Evolutionary conservation across 2,888 invertebrate genomes (phyloP).

Genomic region (Andrena dorsata): DNA sequence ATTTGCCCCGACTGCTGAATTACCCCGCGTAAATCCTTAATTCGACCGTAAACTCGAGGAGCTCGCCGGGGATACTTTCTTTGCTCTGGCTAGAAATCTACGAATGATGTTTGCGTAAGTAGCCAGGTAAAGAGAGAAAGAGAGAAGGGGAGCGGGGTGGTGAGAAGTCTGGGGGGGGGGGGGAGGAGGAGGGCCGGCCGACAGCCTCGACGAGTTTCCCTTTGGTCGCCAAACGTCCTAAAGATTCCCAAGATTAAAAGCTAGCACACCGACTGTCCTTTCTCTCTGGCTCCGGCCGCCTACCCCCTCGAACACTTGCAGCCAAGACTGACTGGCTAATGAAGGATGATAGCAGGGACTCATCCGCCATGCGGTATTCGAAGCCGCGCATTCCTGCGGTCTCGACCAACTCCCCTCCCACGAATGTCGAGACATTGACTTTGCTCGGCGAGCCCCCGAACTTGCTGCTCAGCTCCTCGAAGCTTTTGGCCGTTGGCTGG

Average conservation of each 20-base stretch:
- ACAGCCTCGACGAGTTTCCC: conserved; percentile 61
- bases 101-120: conserved; percentile 78
- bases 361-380: conserved; percentile 65
- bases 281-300: conserved; percentile 26
- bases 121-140: conserved; percentile 53
- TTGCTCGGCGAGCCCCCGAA: conserved; percentile 60
- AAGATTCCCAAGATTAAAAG: conserved; percentile 76
- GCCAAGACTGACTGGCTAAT: conserved; percentile 67
- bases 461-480: conserved; percentile 51
- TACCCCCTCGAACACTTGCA: conserved; percentile 50
- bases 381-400: conserved; percentile 69
- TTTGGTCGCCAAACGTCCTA: conserved; percentile 67
- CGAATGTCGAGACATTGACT: conserved; percentile 71
- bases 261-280: conserved; percentile 52
- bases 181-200: conserved; percentile 43
- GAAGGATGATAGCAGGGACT: conserved; percentile 68
- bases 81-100: conserved; percentile 73
- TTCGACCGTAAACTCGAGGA: conserved; percentile 78
- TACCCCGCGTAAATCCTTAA: conserved; percentile 79
- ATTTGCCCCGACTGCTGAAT: conserved; percentile 72
- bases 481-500: conserved; percentile 50
- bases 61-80: conserved; percentile 66
- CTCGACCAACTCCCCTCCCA: conserved; percentile 36
- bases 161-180: conserved; percentile 35
- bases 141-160: conserved; percentile 14